A percentile compares a stretch with the other conserved stretches of the same genome.
Evolutionary conservation across 2,113 vertebrate genomes (phyloP).

Genomic region (Alouatta palliata): DNA sequence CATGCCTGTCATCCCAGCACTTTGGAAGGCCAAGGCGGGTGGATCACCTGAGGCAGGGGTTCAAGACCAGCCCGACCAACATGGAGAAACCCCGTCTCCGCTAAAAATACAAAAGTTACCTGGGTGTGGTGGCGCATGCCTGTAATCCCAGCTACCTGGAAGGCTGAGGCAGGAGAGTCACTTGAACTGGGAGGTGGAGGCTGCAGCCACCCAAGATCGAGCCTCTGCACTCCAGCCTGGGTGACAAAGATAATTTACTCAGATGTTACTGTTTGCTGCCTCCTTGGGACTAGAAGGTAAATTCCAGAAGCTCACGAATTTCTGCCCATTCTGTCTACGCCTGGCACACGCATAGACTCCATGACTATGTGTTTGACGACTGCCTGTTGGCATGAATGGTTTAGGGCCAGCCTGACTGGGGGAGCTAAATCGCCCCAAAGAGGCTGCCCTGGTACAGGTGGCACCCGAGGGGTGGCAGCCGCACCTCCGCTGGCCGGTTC

Average conservation of each 20-base stretch:
- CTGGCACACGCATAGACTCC: too few species aligned
- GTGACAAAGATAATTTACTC: too few species aligned
- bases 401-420: too few species aligned
- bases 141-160: background rate
- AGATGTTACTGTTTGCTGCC: too few species aligned
- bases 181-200: background rate
- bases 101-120: background rate
- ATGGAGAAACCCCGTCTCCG: background rate
- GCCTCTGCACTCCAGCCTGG: background rate
- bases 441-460: background rate
- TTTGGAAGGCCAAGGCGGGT: background rate
- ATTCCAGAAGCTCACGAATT: too few species aligned
- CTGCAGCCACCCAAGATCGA: rapidly evolving
- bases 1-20: background rate
- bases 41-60: background rate
- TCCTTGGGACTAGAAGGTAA: too few species aligned
- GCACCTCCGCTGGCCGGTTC: background rate
- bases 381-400: too few species aligned
- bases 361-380: too few species aligned
- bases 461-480: background rate
- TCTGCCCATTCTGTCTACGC: too few species aligned
- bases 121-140: background rate
- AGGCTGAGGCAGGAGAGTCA: background rate
- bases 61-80: background rate
- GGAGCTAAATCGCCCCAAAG: background rate